These are phyloP conservation scores for Pipistrellus pygmaeus DNA, from an alignment of 2,797 vertebrate genomes.

Conservation along the genomic window DNA sequence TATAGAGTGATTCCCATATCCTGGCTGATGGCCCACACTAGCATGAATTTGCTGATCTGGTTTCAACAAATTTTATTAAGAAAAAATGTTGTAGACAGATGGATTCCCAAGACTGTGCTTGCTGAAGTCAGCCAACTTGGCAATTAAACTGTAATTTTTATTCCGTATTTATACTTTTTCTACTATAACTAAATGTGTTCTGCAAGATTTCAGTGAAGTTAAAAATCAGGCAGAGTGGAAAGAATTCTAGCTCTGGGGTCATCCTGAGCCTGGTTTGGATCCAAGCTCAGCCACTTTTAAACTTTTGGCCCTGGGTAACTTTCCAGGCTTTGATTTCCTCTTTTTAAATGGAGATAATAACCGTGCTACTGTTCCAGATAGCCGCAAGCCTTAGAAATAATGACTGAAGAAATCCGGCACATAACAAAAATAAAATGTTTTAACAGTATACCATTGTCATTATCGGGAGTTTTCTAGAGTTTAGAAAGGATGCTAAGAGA, in stretches of 20 bases:
- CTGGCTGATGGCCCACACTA: background rate
- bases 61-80: constrained; percentile 63
- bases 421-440: background rate
- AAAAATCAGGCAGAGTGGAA: constrained; percentile 29
- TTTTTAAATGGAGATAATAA: constrained; percentile 6
- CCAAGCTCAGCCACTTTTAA: constrained; percentile 23
- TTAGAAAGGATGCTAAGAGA: background rate
- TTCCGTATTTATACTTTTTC: constrained; percentile 56
- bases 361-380: background rate
- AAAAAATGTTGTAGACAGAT: constrained; percentile 47
- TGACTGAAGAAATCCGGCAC: background rate
- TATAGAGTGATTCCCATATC: background rate
- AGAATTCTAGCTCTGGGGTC: constrained; percentile 24
- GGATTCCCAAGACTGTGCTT: background rate
- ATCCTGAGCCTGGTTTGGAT: background rate
- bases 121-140: constrained; percentile 32
- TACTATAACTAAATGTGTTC: constrained; percentile 43
- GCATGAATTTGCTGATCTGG: constrained; percentile 16
- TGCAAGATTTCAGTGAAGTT: constrained; percentile 45
- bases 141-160: constrained; percentile 51
- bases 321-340: background rate
- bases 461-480: background rate
- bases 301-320: background rate
- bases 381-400: background rate
- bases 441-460: background rate